Evolutionary conservation across 2,113 vertebrate genomes (phyloP).

Genomic region (Lepus timidus): DNA sequence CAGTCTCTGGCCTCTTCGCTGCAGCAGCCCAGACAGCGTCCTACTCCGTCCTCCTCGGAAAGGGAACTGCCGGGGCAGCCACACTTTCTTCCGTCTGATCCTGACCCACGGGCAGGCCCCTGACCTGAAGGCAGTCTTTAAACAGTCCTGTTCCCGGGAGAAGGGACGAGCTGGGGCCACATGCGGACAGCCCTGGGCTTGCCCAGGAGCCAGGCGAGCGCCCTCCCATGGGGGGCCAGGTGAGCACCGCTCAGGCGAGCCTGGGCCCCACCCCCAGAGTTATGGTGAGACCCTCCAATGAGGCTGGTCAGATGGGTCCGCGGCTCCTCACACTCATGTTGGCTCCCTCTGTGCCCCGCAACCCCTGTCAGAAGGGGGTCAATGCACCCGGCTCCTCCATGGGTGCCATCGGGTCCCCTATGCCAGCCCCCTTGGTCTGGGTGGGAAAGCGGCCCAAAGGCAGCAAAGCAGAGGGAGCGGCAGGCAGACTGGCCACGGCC

Average conservation of each 20-base stretch:
- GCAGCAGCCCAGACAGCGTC: not conserved
- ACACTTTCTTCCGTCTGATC: not conserved
- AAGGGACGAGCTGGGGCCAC: not conserved
- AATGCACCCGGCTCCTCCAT: not conserved
- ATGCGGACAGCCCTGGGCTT: not conserved
- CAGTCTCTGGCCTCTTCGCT: not conserved
- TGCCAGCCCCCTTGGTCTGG: not conserved
- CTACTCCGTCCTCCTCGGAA: not conserved
- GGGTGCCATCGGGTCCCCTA: not conserved
- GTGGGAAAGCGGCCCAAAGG: not conserved
- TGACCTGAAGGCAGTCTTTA: not conserved
- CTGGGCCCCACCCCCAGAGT: not conserved
- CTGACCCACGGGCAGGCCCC: not conserved
- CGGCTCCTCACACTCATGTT: not conserved
- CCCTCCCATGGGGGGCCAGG: not conserved
- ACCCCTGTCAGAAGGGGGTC: not conserved
- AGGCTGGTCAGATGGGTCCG: not conserved
- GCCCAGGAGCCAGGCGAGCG: not conserved
- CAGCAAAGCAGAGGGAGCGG: not conserved
- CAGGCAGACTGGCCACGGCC: not conserved
- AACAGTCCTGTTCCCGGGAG: not conserved
- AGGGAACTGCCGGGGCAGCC: not conserved
- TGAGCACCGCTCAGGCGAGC: not conserved
- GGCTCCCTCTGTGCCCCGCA: not conserved
- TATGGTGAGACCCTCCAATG: fast-evolving